Conservation (phyloP, 2,888 invertebrate species). For the Odiellus spinosus region DNA sequence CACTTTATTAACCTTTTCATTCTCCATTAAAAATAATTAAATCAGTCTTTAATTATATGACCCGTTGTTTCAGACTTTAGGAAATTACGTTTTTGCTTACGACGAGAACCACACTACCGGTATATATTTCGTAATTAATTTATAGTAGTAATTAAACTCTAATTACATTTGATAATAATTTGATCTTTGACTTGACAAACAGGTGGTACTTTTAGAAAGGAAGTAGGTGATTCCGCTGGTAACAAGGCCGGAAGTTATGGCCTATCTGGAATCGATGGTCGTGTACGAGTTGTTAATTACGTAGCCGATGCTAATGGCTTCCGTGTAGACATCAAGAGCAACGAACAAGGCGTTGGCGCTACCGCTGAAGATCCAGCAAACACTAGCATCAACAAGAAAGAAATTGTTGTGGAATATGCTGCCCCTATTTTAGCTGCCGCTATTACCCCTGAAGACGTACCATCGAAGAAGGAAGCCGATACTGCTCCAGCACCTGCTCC, state of each 20-base stretch:
- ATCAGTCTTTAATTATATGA: neutral
- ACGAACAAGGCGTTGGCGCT: neutral
- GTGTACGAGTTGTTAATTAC: conserved; percentile 6
- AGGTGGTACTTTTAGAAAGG: conserved; percentile 8
- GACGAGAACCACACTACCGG: neutral
- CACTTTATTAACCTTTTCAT: no score
- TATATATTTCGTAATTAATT: no score
- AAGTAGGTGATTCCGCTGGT: conserved; percentile 7
- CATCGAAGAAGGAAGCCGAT: neutral
- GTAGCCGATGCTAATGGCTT: neutral
- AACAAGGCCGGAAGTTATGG: conserved; percentile 12
- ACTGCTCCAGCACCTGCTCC: neutral
- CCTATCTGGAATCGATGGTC: conserved; percentile 9
- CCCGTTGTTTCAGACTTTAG: neutral
- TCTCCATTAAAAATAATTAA: neutral
- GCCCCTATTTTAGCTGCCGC: conserved; percentile 1
- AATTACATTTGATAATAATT: no score
- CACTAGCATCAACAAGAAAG: neutral
- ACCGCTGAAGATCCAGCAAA: neutral
- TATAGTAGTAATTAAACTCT: no score
- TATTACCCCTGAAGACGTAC: conserved; percentile 1
- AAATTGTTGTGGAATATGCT: neutral
- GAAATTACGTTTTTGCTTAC: neutral
- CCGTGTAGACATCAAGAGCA: neutral
- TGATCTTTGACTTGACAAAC: no score